Base-by-base conservation (phyloP, 2,113 vertebrate species). In the Promerops cafer region DNA sequence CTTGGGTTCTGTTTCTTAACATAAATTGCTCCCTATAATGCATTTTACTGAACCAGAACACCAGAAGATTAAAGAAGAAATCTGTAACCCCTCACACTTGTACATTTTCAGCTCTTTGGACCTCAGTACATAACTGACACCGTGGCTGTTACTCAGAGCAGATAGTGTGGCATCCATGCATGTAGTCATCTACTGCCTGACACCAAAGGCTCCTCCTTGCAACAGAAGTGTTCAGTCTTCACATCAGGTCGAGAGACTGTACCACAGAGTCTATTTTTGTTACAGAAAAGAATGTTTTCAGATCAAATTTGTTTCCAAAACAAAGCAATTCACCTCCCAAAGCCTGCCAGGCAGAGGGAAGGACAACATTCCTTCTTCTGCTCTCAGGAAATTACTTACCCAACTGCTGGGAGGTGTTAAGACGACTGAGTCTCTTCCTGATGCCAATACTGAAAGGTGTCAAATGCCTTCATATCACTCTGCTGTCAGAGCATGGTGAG, bases 381-480 rank as follows among this genome's bases (percentile, higher is more conserved):
- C 69, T 84, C 81, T 87, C 91, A 94, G 94, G 95, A 97, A 97
- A 95, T 96, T 87, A 94, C 35, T 82, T 94, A 75, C 44, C n/a
- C 17, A 2, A 68, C 44, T 75, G 65, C 69, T 50, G 35, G 70
- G 74, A 94, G 65, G 74, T 76, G 69, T 87, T 84, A 78, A 61
- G 89, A 78, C 10, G 68, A 65, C 54, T 65, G 64, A 75, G 57
- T 63, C 66, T 92, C 83, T 71, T 94, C 69, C 66, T 56, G 26
- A 82, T 83, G 89, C 84, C 94, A 95, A 20, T 68, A 87, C 2
- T 79, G 91, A 66, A 85, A 93, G 81, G 87, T 84, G 87, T 87
- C 70, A 93, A 79, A 95, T 91, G 74, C 91, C 74, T 95, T 87
- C 65, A 72, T 37, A 57, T 96, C 81, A 76, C 63, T 16, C 17